Base-by-base conservation (phyloP, 2,113 vertebrate genomes). In the Perccottus glenii region DNA sequence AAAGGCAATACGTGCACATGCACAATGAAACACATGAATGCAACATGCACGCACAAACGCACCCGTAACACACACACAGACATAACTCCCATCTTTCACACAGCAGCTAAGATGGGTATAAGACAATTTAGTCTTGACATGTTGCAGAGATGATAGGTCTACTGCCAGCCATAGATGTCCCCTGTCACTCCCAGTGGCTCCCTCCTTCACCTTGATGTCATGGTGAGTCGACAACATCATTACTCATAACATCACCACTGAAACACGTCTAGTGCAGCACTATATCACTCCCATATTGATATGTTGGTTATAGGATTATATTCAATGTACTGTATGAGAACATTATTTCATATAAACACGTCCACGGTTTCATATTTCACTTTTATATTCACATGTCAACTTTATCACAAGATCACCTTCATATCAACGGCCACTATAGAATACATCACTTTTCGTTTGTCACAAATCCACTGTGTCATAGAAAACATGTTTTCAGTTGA, bases 1-100 rank as follows among this genome's bases (percentile, higher is more conserved):
- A 88, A 90, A 90, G 87, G 85, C 87, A 91, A 88, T 91, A 86
- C 90, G 88, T 88, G 88, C 90, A 92, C 90, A 92, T 89, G 89
- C 88, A 90, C 90, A 90, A 86, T 84, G 82, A 85, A 86, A 90
- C 74, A 49, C 87, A 87, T 77, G 59, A 74, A 91, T 87, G 82
- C 82, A 69, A 86, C 85, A 85, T 85, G 83, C 82, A 70, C 73
- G 57, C 89, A 81, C 64, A 0, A 43, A 81, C 35, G n/a, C 72
- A 60, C 60, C 52, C 49, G 0, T 55, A n/a, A 6, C 52, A 15
- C 78, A 32, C 75, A 55, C 77, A 72, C 45, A 40, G 32, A 72
- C 76, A 79, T 56, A 50, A 15, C 78, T 35, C 79, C 64, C 81
- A 55, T 68, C 88, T 86, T 78, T 79, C 87, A 78, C 33, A 80